Base-by-base conservation (phyloP, 2,797 vertebrate species). In the Tangara arthus region DNA sequence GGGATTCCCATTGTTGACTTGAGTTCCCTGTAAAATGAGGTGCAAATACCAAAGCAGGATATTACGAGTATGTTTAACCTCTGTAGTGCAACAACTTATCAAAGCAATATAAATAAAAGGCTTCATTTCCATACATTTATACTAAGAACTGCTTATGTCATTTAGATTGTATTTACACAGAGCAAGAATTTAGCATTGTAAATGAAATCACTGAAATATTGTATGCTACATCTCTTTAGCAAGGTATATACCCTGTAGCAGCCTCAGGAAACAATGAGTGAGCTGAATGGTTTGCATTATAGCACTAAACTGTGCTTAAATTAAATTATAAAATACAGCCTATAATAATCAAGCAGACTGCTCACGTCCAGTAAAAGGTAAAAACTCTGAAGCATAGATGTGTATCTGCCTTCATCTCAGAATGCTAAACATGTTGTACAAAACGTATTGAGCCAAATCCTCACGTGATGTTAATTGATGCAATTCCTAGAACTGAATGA, bases 71-170 rank as follows among this genome's bases (percentile, higher is more conserved):
- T n/a, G 15, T 70, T 91, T 93, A 89, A 21, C 12, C 23, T 77
- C 27, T 68, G 27, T 35, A 49, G 12, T 53, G 27, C 17, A 65
- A 69, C 20, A 57, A 9, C 6, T 39, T 79, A 73, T 57, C 39
- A 88, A 94, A 82, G 20, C 5, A 72, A 53, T 63, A 37, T 39
- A 97, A 94, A 81, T 22, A 85, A 90, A 95, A 83, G 28, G 14
- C 4, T 30, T 12, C 49, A 7, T 53, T 91, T 94, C 50, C 52
- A 60, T 77, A 80, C 15, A 56, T 57, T 66, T 53, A 30, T 42
- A 35, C 35, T 60, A 39, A 50, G 68, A 90, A 41, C 11, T 90
- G 17, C 4, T 92, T 42, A 10, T 87, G n/a, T 8, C 37, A 57
- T 80, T 91, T 86, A n/a, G 23, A 19, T 37, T 66, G 23, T 50